These are phyloP conservation scores for Lepisosteus oculatus DNA, from an alignment of 2,113 vertebrate genomes.

Conservation along the genomic window DNA sequence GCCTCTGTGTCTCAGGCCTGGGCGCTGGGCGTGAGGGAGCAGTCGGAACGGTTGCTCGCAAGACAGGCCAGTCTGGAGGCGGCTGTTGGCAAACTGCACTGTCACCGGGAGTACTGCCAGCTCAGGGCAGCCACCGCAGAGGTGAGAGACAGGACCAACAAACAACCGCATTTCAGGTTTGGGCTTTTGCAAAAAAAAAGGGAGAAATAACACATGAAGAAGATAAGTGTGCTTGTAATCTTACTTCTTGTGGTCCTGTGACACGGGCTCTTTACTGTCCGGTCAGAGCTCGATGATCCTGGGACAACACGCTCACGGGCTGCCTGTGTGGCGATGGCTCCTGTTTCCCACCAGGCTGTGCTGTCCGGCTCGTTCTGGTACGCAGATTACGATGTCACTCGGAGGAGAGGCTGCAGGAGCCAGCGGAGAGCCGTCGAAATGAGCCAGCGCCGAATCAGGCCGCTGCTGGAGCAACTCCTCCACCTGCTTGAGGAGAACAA, in stretches of 20 bases:
- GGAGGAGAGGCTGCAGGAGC: conserved; percentile 28
- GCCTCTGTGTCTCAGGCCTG: neutral
- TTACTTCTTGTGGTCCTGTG: too few relatives aligned
- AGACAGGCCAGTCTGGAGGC: conserved; percentile 61
- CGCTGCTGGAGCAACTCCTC: conserved; percentile 62
- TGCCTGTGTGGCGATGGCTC: neutral
- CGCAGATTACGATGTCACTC: conserved; percentile 62
- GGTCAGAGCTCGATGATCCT: too few relatives aligned
- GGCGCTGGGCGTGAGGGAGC: conserved; percentile 29
- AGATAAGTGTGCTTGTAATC: too few relatives aligned
- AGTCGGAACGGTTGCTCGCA: conserved; percentile 56
- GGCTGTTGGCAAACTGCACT: conserved; percentile 60
- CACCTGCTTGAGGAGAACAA: conserved; percentile 57
- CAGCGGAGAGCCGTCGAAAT: conserved; percentile 23
- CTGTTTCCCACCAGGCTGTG: conserved; percentile 55
- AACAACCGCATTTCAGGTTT: neutral
- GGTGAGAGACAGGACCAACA: conserved; percentile 50
- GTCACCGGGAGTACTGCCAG: conserved; percentile 54
- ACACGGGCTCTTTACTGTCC: too few relatives aligned
- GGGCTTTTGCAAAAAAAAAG: neutral
- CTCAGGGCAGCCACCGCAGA: conserved; percentile 66
- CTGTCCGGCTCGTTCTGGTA: conserved; percentile 65
- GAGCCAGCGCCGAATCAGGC: conserved; percentile 64
- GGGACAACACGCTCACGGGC: too few relatives aligned
- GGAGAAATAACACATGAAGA: too few relatives aligned